These are phyloP conservation scores for Erythrocercus mccallii DNA, from an alignment of 2,113 vertebrate species.

Conservation along the genomic window DNA sequence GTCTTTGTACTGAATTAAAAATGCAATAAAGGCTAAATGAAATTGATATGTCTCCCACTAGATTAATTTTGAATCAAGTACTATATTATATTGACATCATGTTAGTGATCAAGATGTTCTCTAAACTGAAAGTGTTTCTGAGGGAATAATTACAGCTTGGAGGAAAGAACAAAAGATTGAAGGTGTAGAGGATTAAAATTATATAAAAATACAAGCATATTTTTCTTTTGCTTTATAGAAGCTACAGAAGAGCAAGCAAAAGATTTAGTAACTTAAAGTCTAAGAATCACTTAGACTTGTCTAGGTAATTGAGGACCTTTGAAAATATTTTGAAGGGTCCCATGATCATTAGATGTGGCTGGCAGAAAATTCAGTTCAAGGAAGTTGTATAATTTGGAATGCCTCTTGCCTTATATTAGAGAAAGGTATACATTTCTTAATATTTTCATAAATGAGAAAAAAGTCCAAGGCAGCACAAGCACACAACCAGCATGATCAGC, in stretches of 20 bases:
- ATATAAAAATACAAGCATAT: not conserved
- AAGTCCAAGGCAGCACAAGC: not conserved
- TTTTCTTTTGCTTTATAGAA: not conserved
- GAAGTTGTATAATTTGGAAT: not conserved
- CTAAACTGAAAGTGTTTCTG: not conserved
- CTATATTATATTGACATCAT: not conserved
- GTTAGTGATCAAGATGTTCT: conserved; percentile 15
- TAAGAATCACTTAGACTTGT: not conserved
- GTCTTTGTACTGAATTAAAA: conserved; percentile 13
- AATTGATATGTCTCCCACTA: not conserved
- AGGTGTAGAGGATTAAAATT: not conserved
- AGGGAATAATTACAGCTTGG: not conserved
- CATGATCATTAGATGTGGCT: not conserved
- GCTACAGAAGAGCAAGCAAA: not conserved
- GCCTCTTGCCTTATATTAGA: not conserved
- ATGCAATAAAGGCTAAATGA: not conserved
- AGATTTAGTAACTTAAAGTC: not conserved
- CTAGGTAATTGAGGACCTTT: not conserved
- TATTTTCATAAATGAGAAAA: not conserved
- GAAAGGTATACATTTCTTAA: not conserved
- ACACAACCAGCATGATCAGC: accelerated
- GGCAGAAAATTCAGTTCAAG: not conserved
- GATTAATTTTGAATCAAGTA: conserved; percentile 17
- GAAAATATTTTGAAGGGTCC: not conserved
- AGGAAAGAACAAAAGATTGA: not conserved